Evolutionary conservation across 2,113 vertebrate species (phyloP).

Genomic region (Donacobius atricapilla): DNA sequence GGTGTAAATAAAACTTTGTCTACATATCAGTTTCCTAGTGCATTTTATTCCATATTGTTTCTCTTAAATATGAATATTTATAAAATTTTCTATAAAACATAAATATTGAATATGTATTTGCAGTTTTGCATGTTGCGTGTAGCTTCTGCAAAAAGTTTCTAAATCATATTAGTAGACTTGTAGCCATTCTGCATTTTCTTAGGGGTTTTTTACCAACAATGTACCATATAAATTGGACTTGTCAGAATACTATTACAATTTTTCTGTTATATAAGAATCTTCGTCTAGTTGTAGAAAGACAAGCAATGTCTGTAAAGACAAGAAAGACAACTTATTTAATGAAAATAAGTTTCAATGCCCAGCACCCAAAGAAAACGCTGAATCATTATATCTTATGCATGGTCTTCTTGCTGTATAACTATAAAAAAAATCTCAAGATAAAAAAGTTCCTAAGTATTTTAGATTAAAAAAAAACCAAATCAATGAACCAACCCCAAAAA

Average conservation of each 20-base stretch:
- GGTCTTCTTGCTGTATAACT: neutral
- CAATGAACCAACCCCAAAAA: neutral
- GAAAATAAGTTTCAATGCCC: slow-evolving; percentile 19
- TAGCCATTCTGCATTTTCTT: slow-evolving; percentile 59
- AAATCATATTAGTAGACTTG: slow-evolving; percentile 55
- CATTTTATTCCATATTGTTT: slow-evolving; percentile 91
- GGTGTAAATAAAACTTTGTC: slow-evolving; percentile 99
- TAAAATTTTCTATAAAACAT: slow-evolving; percentile 65
- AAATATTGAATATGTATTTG: slow-evolving; percentile 61
- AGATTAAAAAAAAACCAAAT: neutral
- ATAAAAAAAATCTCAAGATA: slow-evolving; percentile 7
- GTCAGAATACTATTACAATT: slow-evolving; percentile 22
- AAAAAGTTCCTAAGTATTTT: neutral
- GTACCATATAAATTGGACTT: slow-evolving; percentile 43
- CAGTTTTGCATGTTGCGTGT: slow-evolving; percentile 49
- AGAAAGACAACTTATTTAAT: no score
- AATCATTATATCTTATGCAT: neutral
- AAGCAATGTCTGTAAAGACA: no score
- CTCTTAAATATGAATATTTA: slow-evolving; percentile 73
- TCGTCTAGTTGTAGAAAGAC: slow-evolving; percentile 12
- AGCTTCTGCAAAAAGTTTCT: slow-evolving; percentile 60
- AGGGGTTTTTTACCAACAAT: slow-evolving; percentile 35
- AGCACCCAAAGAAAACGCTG: neutral
- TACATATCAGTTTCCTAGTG: slow-evolving; percentile 98
- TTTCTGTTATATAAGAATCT: slow-evolving; percentile 30